Evolutionary conservation across 2,888 invertebrate genomes (phyloP).

Genomic region (Sepiola atlantica): DNA sequence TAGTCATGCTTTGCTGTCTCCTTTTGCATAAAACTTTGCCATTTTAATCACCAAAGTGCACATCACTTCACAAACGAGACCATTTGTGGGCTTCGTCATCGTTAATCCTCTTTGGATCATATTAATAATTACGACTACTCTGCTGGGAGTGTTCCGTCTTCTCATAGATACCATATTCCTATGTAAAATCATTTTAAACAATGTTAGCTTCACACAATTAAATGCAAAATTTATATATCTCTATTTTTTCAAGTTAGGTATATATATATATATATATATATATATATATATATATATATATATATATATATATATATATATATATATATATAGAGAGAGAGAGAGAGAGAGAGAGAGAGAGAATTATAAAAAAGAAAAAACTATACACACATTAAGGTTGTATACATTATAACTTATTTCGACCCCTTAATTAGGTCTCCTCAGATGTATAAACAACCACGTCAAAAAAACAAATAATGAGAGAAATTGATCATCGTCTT

Average conservation of each 20-base stretch:
- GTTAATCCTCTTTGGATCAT: slow-evolving; percentile 24
- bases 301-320: not conserved
- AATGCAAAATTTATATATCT: too few species aligned
- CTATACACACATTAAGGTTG: too few species aligned
- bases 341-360: too few species aligned
- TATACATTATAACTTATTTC: too few species aligned
- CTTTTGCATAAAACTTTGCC: not conserved
- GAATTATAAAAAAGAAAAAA: too few species aligned
- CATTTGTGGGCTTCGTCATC: not conserved
- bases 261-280: not conserved
- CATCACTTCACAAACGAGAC: not conserved
- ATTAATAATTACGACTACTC: not conserved
- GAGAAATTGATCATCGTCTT: too few species aligned
- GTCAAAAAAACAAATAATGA: too few species aligned
- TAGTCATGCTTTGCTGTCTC: not conserved
- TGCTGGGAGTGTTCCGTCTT: too few species aligned
- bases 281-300: not conserved
- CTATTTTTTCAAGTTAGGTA: too few species aligned
- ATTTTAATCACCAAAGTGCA: not conserved
- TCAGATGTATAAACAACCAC: too few species aligned
- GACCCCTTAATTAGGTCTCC: too few species aligned
- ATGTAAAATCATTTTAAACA: not conserved
- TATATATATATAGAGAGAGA: too few species aligned
- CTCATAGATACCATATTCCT: not conserved
- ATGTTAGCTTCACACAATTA: not conserved